Conservation (phyloP, 2,113 vertebrate genomes). For the Gila orcuttii region DNA sequence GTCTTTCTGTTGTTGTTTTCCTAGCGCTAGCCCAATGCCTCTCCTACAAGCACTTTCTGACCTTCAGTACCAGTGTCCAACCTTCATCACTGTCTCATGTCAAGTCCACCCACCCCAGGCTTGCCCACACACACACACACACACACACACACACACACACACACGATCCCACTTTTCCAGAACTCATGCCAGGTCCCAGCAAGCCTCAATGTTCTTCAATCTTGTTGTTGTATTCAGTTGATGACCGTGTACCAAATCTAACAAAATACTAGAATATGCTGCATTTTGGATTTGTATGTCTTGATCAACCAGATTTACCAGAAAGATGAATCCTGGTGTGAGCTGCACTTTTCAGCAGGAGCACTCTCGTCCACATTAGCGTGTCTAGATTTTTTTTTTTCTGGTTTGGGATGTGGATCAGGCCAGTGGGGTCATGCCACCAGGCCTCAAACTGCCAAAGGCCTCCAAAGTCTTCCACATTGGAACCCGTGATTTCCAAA, state of each 20-base stretch:
- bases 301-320: background rate
- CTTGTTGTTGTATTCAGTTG: background rate
- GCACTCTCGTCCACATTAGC: background rate
- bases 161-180: background rate
- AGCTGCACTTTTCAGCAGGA: background rate
- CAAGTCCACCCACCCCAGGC: conserved; percentile 39
- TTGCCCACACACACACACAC: conserved; percentile 43
- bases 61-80: conserved; percentile 51
- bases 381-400: background rate
- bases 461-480: background rate
- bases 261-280: background rate
- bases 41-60: conserved; percentile 50
- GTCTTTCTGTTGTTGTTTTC: conserved; percentile 48
- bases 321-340: background rate
- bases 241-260: background rate
- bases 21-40: conserved; percentile 5
- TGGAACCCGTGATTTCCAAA: no score
- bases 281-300: background rate
- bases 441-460: background rate
- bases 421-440: background rate
- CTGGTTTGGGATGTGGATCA: background rate
- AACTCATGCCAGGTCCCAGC: background rate
- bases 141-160: conserved; percentile 18
- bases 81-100: conserved; percentile 41
- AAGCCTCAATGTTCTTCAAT: background rate